A percentile compares a stretch with the other conserved stretches of the same genome.
Evolutionary conservation across 2,113 vertebrate genomes (phyloP).

Genomic region (Albula glossodonta): DNA sequence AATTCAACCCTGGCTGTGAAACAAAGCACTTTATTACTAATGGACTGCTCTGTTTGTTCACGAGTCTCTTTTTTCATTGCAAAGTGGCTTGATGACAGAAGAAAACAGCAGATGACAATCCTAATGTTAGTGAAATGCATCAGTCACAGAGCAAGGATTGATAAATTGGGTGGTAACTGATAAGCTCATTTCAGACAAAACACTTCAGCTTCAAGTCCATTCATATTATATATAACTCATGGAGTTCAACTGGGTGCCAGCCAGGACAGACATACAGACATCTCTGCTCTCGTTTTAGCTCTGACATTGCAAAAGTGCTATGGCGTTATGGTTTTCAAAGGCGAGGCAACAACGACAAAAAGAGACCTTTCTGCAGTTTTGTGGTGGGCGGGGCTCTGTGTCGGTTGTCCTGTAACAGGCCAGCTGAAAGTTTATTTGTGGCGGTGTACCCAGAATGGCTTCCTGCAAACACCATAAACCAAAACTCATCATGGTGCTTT

Average conservation of each 20-base stretch:
- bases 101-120: neutral
- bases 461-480: neutral
- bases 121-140: neutral
- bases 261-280: neutral
- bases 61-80: no score
- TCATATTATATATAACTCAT: neutral
- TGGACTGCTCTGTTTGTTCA: neutral
- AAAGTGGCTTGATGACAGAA: neutral
- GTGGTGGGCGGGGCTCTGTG: neutral
- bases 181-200: neutral
- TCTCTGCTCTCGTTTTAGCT: neutral
- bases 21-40: neutral
- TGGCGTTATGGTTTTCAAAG: neutral
- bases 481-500: neutral
- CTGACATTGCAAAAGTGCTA: neutral
- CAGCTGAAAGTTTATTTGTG: conserved; percentile 21
- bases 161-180: neutral
- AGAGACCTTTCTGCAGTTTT: neutral
- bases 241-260: neutral
- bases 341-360: no score
- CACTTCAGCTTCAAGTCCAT: neutral
- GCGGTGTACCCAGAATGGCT: neutral
- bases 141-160: neutral
- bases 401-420: neutral
- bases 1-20: neutral